phyloP scores from a whole-genome alignment of 2,113 vertebrate genomes.

The Isurus oxyrinchus region DNA sequence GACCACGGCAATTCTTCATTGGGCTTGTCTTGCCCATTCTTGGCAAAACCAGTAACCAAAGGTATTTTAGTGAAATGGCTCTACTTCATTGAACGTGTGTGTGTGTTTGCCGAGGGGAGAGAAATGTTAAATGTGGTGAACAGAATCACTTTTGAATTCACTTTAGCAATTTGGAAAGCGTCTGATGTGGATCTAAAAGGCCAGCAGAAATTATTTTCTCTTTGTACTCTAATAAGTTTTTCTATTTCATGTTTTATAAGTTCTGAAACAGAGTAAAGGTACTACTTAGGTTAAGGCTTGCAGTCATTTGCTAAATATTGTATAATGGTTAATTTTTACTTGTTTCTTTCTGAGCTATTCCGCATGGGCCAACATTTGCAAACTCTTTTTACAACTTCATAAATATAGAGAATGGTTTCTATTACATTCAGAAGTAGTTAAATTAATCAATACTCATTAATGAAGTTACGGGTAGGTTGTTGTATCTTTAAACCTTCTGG shows the following conservation, averaged over 20 bases:
- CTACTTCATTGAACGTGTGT: not conserved
- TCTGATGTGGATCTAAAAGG: not conserved
- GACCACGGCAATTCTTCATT: not conserved
- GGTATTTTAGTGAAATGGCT: not conserved
- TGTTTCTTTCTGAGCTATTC: not conserved
- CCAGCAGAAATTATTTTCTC: not conserved
- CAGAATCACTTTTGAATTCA: not conserved
- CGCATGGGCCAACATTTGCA: not conserved
- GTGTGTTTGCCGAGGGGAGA: not conserved
- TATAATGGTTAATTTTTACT: not conserved
- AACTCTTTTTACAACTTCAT: not conserved
- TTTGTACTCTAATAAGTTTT: not conserved
- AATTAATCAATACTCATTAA: not conserved
- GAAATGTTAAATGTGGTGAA: not conserved
- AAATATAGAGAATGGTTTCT: not conserved
- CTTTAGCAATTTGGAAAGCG: not conserved
- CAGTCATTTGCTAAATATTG: not conserved
- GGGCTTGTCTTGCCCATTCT: not conserved
- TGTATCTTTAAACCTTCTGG: not conserved
- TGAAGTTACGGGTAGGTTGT: not conserved
- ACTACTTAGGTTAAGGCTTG: not conserved
- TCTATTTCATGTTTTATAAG: not conserved
- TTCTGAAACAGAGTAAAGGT: not conserved
- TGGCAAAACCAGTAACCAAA: not conserved
- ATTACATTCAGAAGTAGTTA: not conserved